Base-by-base conservation (phyloP, 1,140 invertebrate genomes). In the Ceratosolen fusciceps region DNA sequence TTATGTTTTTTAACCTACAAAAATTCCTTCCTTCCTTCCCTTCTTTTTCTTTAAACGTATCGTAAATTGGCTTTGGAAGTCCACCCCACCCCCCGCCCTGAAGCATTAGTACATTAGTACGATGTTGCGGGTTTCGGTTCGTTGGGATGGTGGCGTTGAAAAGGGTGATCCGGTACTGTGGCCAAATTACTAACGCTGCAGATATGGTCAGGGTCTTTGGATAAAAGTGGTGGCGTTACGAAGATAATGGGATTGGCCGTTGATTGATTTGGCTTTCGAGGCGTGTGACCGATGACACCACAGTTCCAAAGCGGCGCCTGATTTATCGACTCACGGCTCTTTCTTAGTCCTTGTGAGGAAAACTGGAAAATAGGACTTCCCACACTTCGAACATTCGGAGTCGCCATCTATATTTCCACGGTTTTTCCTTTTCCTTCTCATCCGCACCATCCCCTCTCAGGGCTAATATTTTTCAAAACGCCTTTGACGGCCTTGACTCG, bases 241-340 rank as follows among this genome's bases (percentile, higher is more conserved):
- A 14, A 58, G 43, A 68, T 68, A 78, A 68, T 67, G 56, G 43
- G 37, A 70, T 79, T 52, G 52, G 1, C 70, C 58, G 54, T 26
- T 79, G 70, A 65, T 73, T 52, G 70, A 73, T 71, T 79, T 31
- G 70, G 24, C 47, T 72, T 78, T 78, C 52, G 68, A 70, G 39
- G 39, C 29, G 56, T 78, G 43, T 78, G 43, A 78, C 68, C 56
- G 54, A 78, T 78, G 68, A 79, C 56, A 70, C 70, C 60, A 62
- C 34, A n/a, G 65, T 58, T 58, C 9, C 14, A 77, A 70, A 60
- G 52, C n/a, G 47, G 62, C n/a, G 29, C 56, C 56, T 58, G 26
- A 58, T 2, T 58, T 10, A 58, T 58, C 26, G 56, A 29, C 52
- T 2, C 10, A 29, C 9, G n/a, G 24, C 26, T 9, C 24, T 58